Evolutionary conservation across 2,888 invertebrate species (phyloP).

Genomic region (Sesamia inferens): DNA sequence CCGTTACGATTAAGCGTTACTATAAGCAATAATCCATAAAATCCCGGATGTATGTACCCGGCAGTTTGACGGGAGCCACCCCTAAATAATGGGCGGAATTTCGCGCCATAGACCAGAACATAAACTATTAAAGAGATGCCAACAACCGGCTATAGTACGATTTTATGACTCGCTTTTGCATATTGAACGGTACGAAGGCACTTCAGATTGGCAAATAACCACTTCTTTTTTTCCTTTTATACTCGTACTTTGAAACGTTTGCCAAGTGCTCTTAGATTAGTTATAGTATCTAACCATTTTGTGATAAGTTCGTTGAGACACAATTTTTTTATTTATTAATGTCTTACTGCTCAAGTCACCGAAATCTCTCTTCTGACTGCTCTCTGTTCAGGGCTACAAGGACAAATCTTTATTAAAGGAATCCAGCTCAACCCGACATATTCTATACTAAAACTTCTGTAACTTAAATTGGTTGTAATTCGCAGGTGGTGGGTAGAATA

Average conservation of each 20-base stretch:
- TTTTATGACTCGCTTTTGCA: constrained; percentile 80
- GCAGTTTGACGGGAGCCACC: constrained; percentile 77
- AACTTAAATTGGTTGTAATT: background rate
- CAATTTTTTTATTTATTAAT: background rate
- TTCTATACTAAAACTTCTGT: background rate
- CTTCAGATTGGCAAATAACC: constrained; percentile 48
- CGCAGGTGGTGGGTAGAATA: background rate
- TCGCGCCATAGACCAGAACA: constrained; percentile 79
- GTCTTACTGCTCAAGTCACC: background rate
- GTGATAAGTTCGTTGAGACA: background rate
- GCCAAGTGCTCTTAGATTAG: background rate
- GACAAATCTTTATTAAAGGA: background rate
- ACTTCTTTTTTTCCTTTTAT: constrained; percentile 29
- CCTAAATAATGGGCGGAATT: constrained; percentile 83
- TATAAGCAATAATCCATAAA: constrained; percentile 73
- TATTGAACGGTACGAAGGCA: constrained; percentile 60
- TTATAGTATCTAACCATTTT: background rate
- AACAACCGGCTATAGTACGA: constrained; percentile 71
- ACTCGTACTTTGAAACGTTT: constrained; percentile 10
- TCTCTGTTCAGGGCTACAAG: background rate
- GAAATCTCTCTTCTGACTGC: no score
- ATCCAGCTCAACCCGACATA: background rate
- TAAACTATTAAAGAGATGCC: constrained; percentile 80
- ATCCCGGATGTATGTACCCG: constrained; percentile 72
- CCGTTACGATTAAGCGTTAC: constrained; percentile 46